Conservation (phyloP, 2,888 invertebrate genomes). For the Heliconius ismenius region DNA sequence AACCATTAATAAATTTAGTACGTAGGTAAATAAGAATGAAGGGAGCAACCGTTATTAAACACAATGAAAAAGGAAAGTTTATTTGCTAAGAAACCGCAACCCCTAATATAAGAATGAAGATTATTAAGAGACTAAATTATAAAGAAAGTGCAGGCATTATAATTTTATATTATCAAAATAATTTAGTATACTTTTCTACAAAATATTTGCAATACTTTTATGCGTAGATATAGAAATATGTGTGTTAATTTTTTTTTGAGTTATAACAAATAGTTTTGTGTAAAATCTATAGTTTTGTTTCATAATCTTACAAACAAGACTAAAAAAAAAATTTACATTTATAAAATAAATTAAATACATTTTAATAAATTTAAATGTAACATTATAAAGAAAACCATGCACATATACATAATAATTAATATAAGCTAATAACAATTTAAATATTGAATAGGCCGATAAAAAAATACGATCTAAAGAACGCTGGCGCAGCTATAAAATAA, state of each 20-base stretch:
- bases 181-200: too few species aligned
- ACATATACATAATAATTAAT: conserved; percentile 17
- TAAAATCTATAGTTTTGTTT: too few species aligned
- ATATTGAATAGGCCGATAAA: conserved; percentile 24
- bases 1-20: background rate
- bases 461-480: conserved; percentile 28
- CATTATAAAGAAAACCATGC: background rate
- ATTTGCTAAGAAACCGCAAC: conserved; percentile 7
- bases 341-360: too few species aligned
- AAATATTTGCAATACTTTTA: too few species aligned
- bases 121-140: background rate
- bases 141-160: background rate
- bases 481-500: conserved; percentile 62
- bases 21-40: background rate
- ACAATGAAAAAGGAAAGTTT: conserved; percentile 15
- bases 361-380: conserved; percentile 4
- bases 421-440: conserved; percentile 15
- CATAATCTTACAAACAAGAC: too few species aligned
- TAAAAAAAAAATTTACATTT: too few species aligned
- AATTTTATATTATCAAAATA: background rate
- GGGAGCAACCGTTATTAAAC: background rate
- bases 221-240: too few species aligned
- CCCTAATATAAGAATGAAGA: background rate
- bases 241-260: too few species aligned
- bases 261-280: too few species aligned